Conservation (phyloP, 1,140 invertebrate genomes). For the Psix sp. region DNA sequence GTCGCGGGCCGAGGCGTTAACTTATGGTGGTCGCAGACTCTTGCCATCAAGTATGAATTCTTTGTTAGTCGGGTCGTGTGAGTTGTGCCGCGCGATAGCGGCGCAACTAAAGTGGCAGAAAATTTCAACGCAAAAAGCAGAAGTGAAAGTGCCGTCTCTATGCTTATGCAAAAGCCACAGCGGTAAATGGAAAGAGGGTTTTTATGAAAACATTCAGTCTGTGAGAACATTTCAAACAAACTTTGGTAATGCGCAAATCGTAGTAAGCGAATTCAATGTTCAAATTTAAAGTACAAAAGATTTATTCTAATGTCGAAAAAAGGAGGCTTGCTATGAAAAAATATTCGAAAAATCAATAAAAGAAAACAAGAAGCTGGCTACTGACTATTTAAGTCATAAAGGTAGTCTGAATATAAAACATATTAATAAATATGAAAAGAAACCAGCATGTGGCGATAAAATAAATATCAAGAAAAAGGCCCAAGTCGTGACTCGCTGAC, state of each 20-base stretch:
- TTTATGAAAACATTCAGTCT: slow-evolving; percentile 17
- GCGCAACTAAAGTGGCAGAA: slow-evolving; percentile 42
- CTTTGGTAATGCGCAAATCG: too few species aligned
- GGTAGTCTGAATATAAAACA: slow-evolving; percentile 35
- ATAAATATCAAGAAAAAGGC: slow-evolving; percentile 35
- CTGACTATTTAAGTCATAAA: slow-evolving; percentile 20
- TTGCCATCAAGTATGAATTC: slow-evolving; percentile 40
- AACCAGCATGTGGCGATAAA: slow-evolving; percentile 25
- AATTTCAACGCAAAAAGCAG: slow-evolving; percentile 48
- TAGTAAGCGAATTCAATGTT: too few species aligned
- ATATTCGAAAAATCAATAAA: slow-evolving; percentile 17
- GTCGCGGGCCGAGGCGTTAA: slow-evolving; percentile 55
- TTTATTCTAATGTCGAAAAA: not conserved
- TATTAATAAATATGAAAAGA: slow-evolving; percentile 59
- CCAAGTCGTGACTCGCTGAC: slow-evolving; percentile 12
- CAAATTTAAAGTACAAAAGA: not conserved
- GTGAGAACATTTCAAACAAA: slow-evolving; percentile 10
- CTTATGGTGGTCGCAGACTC: slow-evolving; percentile 40
- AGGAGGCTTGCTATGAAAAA: not conserved
- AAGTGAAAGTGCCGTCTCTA: slow-evolving; percentile 43
- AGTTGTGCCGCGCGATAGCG: slow-evolving; percentile 41
- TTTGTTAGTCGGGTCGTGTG: slow-evolving; percentile 23
- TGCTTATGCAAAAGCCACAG: slow-evolving; percentile 40
- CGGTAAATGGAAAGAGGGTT: slow-evolving; percentile 26
- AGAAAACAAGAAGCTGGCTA: slow-evolving; percentile 27